Base-by-base conservation (phyloP, 2,888 invertebrate species). In the Cephus pygmeus region DNA sequence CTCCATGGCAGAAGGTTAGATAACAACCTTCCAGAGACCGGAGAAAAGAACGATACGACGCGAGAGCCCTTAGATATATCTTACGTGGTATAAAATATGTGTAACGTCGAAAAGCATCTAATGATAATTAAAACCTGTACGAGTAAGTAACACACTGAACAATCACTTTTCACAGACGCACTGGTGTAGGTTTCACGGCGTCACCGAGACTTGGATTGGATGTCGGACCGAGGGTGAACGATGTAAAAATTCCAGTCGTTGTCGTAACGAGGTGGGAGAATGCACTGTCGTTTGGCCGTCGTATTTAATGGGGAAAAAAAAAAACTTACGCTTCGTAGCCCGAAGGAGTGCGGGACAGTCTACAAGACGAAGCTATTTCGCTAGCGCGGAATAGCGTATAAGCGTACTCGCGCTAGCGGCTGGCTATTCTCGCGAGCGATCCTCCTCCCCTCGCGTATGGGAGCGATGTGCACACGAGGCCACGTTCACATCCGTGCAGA, bases 401-500 rank as follows among this genome's bases (percentile, higher is more conserved):
- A 89, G 87, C 88, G 88, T 87, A 89, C 86, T 79, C 87, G 85
- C 87, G 86, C 88, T 83, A 83, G 84, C 81, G 86, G 89, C 89
- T 90, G 86, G 89, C 89, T 90, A 88, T 91, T 91, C 91, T 87
- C 86, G 84, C 87, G 86, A 90, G 88, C 90, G 89, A 87, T 85
- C 88, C 87, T 89, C 88, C 89, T 90, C 91, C 91, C 91, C 87
- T 81, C 85, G 80, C 73, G 74, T 36, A 36, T 34, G 75, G 79
- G 81, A 79, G 76, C 73, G 76, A 56, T 76, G 77, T 74, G 76
- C 69, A 69, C 76, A 34, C 30, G 74, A 31, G 74, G 74, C 74
- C 36, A 36, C 74, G 74, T 74, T 74, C 74, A 74, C 74, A 36
- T 74, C 34, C 75, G 76, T 76, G 75, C 68, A 33, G 56, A 31